phyloP scores from a whole-genome alignment of 2,113 vertebrate genomes.

The Leucoraja erinaceus region DNA sequence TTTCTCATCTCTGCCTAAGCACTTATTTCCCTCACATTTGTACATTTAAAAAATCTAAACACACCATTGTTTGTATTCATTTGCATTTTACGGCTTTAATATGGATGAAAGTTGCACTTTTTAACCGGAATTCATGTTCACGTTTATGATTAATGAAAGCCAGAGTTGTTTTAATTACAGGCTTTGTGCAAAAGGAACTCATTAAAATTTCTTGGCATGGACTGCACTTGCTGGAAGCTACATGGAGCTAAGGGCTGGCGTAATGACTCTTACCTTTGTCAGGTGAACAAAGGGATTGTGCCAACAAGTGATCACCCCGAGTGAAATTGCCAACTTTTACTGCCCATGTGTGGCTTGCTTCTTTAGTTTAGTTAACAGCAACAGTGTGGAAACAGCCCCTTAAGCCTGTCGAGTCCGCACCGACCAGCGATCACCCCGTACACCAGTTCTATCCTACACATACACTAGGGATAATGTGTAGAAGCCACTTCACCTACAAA shows the following conservation, averaged over 20 bases:
- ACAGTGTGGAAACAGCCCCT: too few relatives aligned
- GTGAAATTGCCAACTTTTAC: background rate
- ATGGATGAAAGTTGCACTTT: constrained; percentile 10
- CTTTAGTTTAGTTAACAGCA: too few relatives aligned
- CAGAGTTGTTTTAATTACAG: background rate
- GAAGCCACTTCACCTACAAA: too few relatives aligned
- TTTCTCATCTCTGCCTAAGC: background rate
- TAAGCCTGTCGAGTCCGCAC: too few relatives aligned
- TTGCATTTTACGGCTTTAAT: background rate
- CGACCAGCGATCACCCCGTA: too few relatives aligned
- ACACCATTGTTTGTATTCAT: background rate
- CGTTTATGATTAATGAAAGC: constrained; percentile 12
- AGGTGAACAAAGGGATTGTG: background rate
- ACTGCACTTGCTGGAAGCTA: background rate
- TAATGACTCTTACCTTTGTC: background rate
- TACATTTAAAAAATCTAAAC: background rate
- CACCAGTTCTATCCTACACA: too few relatives aligned
- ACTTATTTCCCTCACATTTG: background rate
- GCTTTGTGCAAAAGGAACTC: background rate
- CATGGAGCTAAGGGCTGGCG: background rate
- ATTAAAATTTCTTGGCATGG: background rate
- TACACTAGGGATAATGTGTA: too few relatives aligned
- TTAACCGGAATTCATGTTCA: background rate
- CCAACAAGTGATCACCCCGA: background rate
- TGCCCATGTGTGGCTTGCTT: background rate